These are phyloP conservation scores for Drosophila sechellia DNA, from an alignment of 1,140 invertebrate species.

Conservation along the genomic window DNA sequence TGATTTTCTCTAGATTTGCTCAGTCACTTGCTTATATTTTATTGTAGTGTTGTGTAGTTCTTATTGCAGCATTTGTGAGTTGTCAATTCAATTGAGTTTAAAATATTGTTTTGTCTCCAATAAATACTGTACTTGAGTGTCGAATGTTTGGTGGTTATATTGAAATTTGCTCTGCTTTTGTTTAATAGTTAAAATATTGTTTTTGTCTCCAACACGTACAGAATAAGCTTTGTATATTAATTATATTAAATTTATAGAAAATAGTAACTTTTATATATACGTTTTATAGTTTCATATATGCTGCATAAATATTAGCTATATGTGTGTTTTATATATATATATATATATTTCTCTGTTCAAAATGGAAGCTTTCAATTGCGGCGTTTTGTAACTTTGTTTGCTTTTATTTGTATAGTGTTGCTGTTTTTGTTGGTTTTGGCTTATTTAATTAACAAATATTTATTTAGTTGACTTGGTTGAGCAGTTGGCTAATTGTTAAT, in stretches of 20 bases:
- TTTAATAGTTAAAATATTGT: conserved; percentile 8
- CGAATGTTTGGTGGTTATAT: not conserved
- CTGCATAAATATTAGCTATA: conserved; percentile 41
- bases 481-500: conserved; percentile 31
- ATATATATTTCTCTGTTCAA: conserved; percentile 47
- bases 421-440: conserved; percentile 24
- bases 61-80: not conserved
- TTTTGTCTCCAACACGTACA: not conserved
- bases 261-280: conserved; percentile 63
- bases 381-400: conserved; percentile 81
- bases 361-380: conserved; percentile 82
- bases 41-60: conserved; percentile 2
- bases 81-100: not conserved
- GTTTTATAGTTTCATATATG: conserved; percentile 50
- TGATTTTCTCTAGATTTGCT: conserved; percentile 20
- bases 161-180: conserved; percentile 1
- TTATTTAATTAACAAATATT: conserved; percentile 63
- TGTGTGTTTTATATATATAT: conserved; percentile 34
- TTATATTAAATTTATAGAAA: conserved; percentile 36
- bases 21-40: not conserved
- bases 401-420: conserved; percentile 62
- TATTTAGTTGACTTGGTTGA: conserved; percentile 39
- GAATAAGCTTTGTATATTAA: conserved; percentile 12
- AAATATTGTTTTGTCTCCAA: not conserved
- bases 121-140: not conserved